Evolutionary conservation across 2,888 invertebrate species (phyloP).

Genomic region (Deroplatys truncata): DNA sequence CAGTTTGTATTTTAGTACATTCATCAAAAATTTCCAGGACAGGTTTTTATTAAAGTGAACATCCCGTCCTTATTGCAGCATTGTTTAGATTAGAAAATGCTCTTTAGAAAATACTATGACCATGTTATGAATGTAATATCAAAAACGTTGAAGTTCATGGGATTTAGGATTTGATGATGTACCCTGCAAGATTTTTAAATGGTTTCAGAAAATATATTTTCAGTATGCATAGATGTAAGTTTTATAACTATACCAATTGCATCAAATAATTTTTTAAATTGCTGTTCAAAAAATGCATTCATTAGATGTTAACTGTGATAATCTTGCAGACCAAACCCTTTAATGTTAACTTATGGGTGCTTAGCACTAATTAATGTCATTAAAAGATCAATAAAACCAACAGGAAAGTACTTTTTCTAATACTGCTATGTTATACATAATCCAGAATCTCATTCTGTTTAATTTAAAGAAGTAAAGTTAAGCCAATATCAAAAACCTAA

Average conservation of each 20-base stretch:
- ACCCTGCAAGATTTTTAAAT: background rate
- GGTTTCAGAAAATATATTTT: background rate
- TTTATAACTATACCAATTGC: background rate
- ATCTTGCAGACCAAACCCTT: background rate
- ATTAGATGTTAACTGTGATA: background rate
- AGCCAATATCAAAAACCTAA: background rate
- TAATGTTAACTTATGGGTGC: background rate
- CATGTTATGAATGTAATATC: background rate
- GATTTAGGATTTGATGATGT: background rate
- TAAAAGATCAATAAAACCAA: background rate
- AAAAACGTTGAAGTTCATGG: background rate
- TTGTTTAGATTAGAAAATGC: background rate
- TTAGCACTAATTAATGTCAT: background rate
- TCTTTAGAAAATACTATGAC: background rate
- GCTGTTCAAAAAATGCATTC: background rate
- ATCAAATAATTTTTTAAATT: background rate
- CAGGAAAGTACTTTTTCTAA: background rate
- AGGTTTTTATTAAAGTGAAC: background rate
- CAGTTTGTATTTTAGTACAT: background rate
- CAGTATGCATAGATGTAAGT: background rate
- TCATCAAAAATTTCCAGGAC: background rate
- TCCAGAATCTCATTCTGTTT: background rate
- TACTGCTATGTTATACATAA: background rate
- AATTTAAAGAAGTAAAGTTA: background rate
- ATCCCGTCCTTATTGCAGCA: background rate